These are phyloP conservation scores for Temnothorax ravouxi DNA, from an alignment of 2,888 invertebrate species.

Conservation along the genomic window DNA sequence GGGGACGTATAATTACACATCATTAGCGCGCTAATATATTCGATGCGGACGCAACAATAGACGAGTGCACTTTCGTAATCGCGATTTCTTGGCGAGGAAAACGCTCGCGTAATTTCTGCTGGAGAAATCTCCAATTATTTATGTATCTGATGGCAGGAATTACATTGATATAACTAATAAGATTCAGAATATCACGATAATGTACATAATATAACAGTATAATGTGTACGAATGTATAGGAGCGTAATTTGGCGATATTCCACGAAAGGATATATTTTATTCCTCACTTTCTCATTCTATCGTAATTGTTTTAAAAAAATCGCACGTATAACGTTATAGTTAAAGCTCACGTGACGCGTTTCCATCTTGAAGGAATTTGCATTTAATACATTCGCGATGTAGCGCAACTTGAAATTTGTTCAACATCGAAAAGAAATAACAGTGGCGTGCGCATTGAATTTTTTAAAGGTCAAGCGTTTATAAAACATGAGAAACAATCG, in stretches of 20 bases:
- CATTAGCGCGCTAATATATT: constrained; percentile 34
- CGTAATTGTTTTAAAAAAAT: constrained; percentile 2
- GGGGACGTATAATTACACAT: constrained; percentile 41
- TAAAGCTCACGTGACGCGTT: background rate
- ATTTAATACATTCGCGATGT: background rate
- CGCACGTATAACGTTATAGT: background rate
- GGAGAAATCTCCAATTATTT: constrained; percentile 36
- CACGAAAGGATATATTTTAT: background rate
- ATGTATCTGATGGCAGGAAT: constrained; percentile 30
- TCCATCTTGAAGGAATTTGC: background rate
- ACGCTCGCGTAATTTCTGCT: constrained; percentile 8
- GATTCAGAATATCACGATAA: constrained; percentile 1
- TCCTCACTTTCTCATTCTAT: background rate
- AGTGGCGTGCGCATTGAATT: background rate
- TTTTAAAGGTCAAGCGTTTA: background rate
- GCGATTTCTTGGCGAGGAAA: constrained; percentile 30
- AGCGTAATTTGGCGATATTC: background rate
- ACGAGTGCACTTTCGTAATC: constrained; percentile 33
- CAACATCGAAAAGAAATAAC: background rate
- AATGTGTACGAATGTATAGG: background rate
- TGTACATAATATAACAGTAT: constrained; percentile 15
- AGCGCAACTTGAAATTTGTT: background rate
- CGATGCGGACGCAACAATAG: constrained; percentile 24
- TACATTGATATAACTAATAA: constrained; percentile 27
- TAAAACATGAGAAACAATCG: background rate